Conservation (phyloP, 2,888 invertebrate species). For the Drosophila leonis region DNA sequence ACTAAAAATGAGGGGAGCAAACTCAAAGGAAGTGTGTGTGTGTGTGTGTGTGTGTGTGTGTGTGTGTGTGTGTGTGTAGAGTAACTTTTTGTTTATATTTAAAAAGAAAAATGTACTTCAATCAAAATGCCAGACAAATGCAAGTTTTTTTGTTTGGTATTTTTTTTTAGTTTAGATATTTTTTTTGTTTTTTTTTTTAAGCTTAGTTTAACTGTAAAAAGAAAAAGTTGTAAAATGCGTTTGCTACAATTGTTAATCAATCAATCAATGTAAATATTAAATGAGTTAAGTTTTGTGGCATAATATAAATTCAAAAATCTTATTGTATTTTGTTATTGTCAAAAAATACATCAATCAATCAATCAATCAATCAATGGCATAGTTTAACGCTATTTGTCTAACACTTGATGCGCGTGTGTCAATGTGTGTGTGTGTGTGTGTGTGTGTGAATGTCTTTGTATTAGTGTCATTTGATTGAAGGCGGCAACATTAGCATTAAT, state of each 20-base stretch:
- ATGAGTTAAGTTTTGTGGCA: constrained; percentile 39
- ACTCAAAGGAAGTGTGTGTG: constrained; percentile 30
- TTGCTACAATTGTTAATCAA: constrained; percentile 54
- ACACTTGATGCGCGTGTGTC: constrained; percentile 27
- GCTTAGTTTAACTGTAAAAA: constrained; percentile 38
- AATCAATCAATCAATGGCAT: constrained; percentile 13
- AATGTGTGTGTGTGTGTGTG: constrained; percentile 19
- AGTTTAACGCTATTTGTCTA: constrained; percentile 43
- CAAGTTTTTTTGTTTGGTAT: constrained; percentile 28
- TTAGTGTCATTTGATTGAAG: constrained; percentile 52
- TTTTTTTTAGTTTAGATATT: constrained; percentile 1
- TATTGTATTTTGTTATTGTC: constrained; percentile 33
- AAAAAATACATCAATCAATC: constrained; percentile 24
- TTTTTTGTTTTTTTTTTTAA: constrained; percentile 16
- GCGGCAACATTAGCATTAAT: constrained; percentile 53
- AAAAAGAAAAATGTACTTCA: constrained; percentile 10
- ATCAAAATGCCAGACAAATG: constrained; percentile 54
- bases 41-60: constrained; percentile 24
- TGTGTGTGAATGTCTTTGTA: constrained; percentile 23
- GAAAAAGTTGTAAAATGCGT: constrained; percentile 49
- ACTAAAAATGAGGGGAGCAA: constrained; percentile 55
- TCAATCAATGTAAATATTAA: constrained; percentile 31
- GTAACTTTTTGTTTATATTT: constrained; percentile 1
- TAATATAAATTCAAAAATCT: constrained; percentile 23
- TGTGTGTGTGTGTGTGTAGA: constrained; percentile 11